Base-by-base conservation (phyloP, 2,888 invertebrate species). In the Operophtera brumata region DNA sequence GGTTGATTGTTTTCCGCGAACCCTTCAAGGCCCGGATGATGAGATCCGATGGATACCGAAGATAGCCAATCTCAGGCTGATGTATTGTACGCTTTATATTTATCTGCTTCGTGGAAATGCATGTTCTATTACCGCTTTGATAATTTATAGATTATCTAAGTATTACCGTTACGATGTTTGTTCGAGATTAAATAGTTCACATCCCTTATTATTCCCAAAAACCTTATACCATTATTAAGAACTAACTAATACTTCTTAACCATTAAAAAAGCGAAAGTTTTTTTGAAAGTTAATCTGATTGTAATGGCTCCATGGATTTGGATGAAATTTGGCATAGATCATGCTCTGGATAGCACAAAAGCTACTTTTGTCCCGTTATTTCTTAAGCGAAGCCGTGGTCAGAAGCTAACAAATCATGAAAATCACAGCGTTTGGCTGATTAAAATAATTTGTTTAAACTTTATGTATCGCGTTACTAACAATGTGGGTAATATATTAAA, bases 1-100 rank as follows among this genome's bases (percentile, higher is more conserved):
- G 70, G 76, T 70, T 85, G 88, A 90, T 90, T 89, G 87, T 90
- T 88, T 87, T 75, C 75, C 73, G 70, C 76, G 77, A 80, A 86
- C 86, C 88, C 85, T 82, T 81, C 74, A 71, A 66, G 57, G 62
- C 67, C 63, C 59, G 59, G 75, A 69, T 80, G 82, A 83, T 82
- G 82, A 77, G 65, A 20, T 20, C 62, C 63, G 74, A 80, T 78
- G 69, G 72, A 64, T 66, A 67, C 65, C 64, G 61, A 64, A 72
- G 78, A 82, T 82, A 78, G 75, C 75, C 79, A 78, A 85, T 86
- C 80, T 79, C 61, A 56, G 55, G 63, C 59, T 74, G 74, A 76
- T 75, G 66, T 66, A 78, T 67, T 42, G 57, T 47, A 51, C 59
- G 65, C 62, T 57, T 64, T 36, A n/a, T 64, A 69, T 71, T 64